phyloP scores from a whole-genome alignment of 1,140 invertebrate species.

The Bombus pyrosoma region DNA sequence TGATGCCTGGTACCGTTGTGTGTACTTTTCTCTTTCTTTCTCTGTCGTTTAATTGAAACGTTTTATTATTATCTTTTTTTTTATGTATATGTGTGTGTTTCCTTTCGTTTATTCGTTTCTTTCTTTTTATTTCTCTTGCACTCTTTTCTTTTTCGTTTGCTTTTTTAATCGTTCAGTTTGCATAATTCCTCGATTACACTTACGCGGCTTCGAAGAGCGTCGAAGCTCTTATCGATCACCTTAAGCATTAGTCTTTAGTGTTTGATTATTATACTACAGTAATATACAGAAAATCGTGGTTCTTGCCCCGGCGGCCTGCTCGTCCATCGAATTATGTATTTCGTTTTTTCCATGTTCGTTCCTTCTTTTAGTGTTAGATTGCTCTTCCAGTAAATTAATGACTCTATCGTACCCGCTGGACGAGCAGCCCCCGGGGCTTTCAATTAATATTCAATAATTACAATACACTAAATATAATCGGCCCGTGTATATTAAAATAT shows the following conservation, averaged over 20 bases:
- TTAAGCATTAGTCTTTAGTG: slow-evolving; percentile 81
- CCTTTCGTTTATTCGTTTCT: background rate
- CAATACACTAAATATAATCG: slow-evolving; percentile 79
- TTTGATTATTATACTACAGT: slow-evolving; percentile 81
- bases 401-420: background rate
- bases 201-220: slow-evolving; percentile 72
- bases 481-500: slow-evolving; percentile 80
- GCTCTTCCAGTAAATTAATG: background rate
- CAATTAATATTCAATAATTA: slow-evolving; percentile 74
- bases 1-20: slow-evolving; percentile 57
- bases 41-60: background rate
- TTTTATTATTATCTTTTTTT: background rate
- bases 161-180: slow-evolving; percentile 32
- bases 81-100: background rate
- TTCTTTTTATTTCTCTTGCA: slow-evolving; percentile 27
- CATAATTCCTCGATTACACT: slow-evolving; percentile 63
- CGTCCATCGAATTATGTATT: background rate
- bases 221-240: slow-evolving; percentile 75
- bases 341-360: background rate
- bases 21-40: slow-evolving; percentile 45
- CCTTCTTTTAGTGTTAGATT: background rate
- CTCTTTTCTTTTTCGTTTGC: slow-evolving; percentile 8
- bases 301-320: slow-evolving; percentile 21
- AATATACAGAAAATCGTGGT: slow-evolving; percentile 78
- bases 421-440: slow-evolving; percentile 30